Conservation (phyloP, 1,140 invertebrate genomes). For the Drepana arcuata region DNA sequence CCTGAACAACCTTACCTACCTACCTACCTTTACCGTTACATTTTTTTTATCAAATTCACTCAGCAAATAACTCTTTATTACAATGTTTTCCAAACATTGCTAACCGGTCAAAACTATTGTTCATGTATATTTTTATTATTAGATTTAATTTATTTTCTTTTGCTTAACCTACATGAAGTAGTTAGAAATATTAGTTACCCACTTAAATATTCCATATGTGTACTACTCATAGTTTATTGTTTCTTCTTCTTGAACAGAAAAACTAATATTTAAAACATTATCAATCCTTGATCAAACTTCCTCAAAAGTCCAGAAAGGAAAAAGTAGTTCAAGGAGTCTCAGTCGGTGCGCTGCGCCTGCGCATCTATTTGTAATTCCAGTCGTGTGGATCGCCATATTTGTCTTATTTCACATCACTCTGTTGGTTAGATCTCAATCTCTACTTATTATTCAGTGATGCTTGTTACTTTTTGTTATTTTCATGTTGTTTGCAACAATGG, state of each 20-base stretch:
- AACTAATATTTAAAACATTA: constrained; percentile 8
- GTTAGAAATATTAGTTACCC: too few species aligned
- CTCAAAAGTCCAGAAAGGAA: constrained; percentile 20
- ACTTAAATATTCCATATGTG: too few species aligned
- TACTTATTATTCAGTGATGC: constrained; percentile 50
- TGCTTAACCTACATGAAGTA: too few species aligned
- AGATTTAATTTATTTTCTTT: too few species aligned
- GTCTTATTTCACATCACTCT: constrained; percentile 61
- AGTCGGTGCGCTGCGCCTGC: constrained; percentile 15
- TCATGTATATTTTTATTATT: too few species aligned
- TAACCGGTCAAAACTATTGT: too few species aligned
- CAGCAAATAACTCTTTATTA: too few species aligned
- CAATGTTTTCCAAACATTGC: too few species aligned
- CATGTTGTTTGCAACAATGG: constrained; percentile 12
- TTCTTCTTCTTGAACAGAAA: constrained; percentile 4
- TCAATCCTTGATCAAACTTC: constrained; percentile 7
- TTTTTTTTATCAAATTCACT: too few species aligned
- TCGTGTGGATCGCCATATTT: constrained; percentile 53
- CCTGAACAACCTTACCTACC: too few species aligned
- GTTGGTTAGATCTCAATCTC: constrained; percentile 63
- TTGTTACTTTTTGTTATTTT: constrained; percentile 29
- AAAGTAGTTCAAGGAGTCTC: constrained; percentile 28
- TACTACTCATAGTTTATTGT: too few species aligned
- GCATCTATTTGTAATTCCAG: constrained; percentile 45
- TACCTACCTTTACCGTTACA: too few species aligned